These are phyloP conservation scores for Gallinago media DNA, from an alignment of 2,113 vertebrate genomes.

Conservation along the genomic window DNA sequence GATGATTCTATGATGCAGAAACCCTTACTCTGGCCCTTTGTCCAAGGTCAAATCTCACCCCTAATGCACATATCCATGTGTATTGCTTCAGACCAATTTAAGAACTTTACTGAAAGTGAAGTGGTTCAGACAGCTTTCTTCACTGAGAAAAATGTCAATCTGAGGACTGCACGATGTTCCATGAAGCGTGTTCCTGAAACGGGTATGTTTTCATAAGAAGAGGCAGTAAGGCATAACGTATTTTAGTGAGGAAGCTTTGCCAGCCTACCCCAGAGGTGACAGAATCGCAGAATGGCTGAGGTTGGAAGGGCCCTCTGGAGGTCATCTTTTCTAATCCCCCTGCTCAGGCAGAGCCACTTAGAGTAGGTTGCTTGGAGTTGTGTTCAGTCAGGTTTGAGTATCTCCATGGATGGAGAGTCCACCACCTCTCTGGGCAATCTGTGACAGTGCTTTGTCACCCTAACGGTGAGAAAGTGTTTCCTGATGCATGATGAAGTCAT, in stretches of 20 bases:
- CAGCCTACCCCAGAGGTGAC: not conserved
- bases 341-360: not conserved
- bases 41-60: not conserved
- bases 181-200: rapidly evolving
- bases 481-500: not conserved
- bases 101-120: not conserved
- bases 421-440: not conserved
- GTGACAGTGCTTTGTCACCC: not conserved
- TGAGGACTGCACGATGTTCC: not conserved
- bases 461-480: not conserved
- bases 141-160: not conserved
- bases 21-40: not conserved
- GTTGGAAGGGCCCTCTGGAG: not conserved
- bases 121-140: not conserved
- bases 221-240: rapidly evolving
- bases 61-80: not conserved
- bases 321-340: not conserved
- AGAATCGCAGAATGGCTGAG: not conserved
- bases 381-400: not conserved
- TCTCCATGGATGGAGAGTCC: not conserved
- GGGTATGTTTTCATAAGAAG: not conserved
- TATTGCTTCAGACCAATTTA: not conserved
- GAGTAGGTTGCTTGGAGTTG: not conserved
- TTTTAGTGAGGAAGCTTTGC: not conserved
- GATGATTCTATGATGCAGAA: not conserved